Evolutionary conservation across 2,888 invertebrate genomes (phyloP), one percentile per base, ranked within the genome.

Genomic region (Imbricaverruca yamaguchii): DNA sequence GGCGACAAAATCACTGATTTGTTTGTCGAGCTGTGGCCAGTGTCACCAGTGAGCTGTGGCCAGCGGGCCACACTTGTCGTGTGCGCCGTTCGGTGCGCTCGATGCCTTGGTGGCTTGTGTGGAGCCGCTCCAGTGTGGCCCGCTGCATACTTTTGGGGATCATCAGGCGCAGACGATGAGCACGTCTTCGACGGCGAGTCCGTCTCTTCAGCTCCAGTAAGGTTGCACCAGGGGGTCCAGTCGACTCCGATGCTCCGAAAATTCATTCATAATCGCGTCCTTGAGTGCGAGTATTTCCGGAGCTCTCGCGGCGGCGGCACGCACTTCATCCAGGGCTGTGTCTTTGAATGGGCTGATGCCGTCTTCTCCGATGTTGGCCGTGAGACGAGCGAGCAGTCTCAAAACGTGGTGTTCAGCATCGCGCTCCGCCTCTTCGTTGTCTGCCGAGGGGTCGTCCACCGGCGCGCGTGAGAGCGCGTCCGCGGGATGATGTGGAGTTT

Each of bases 21-120:
- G n/a, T n/a, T n/a, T n/a, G n/a, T n/a, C n/a, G n/a, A n/a, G n/a
- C n/a, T n/a, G n/a, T n/a, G n/a, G n/a, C n/a, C n/a, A n/a, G n/a
- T n/a, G n/a, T n/a, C n/a, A n/a, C n/a, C n/a, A n/a, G n/a, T n/a
- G n/a, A n/a, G n/a, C n/a, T n/a, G n/a, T n/a, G n/a, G n/a, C n/a
- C n/a, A n/a, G n/a, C n/a, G n/a, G n/a, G n/a, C n/a, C n/a, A n/a
- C n/a, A n/a, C n/a, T n/a, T n/a, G 83, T 12, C 83, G 79, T 11
- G 84, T 82, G 1, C 83, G 69, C 12, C 80, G 39, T 39, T 83
- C 83, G 80, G 83, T 84, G n/a, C 67, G 25, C 12, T 82, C 83
- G 18, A 84, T 81, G n/a, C 83, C 84, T 12, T 81, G 74, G 63
- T 82, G 83, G 18, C 67, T 61, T 8, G 69, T 63, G 39, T 83